Evolutionary conservation across 2,113 vertebrate genomes (phyloP).

Genomic region (Dromas ardeola): DNA sequence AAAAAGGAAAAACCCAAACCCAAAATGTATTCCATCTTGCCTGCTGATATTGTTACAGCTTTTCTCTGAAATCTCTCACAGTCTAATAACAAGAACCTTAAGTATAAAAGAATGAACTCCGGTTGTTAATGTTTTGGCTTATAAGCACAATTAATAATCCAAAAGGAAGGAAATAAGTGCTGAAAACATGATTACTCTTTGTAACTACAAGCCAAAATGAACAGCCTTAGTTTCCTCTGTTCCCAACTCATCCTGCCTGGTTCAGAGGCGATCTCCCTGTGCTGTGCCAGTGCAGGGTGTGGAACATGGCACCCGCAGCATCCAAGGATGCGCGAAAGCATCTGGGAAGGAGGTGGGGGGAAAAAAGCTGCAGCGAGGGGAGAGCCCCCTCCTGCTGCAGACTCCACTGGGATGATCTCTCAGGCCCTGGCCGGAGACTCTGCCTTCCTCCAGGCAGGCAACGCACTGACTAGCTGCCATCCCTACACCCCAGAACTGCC

Average conservation of each 20-base stretch:
- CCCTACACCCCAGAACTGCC: background rate
- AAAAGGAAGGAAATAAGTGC: background rate
- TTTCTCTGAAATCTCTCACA: constrained; percentile 23
- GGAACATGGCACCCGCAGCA: background rate
- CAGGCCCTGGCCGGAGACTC: background rate
- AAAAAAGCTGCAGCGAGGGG: background rate
- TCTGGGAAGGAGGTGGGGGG: background rate
- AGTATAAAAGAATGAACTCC: background rate
- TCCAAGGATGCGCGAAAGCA: background rate
- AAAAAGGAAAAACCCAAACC: constrained; percentile 28
- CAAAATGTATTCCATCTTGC: constrained; percentile 41
- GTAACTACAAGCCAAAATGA: background rate
- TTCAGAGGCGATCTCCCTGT: background rate
- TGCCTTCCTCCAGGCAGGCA: background rate
- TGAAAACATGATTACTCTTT: background rate
- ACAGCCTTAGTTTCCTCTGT: background rate
- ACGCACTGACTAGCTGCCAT: background rate
- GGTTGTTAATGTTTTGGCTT: background rate
- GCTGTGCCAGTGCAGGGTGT: background rate
- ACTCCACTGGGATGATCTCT: background rate
- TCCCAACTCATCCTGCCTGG: background rate
- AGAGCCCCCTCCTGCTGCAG: background rate
- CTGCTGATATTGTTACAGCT: constrained; percentile 21
- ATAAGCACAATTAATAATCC: constrained; percentile 3
- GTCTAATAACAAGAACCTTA: constrained; percentile 13